Evolutionary conservation across 2,797 vertebrate genomes (phyloP).

Genomic region (Diglossa cyanea): DNA sequence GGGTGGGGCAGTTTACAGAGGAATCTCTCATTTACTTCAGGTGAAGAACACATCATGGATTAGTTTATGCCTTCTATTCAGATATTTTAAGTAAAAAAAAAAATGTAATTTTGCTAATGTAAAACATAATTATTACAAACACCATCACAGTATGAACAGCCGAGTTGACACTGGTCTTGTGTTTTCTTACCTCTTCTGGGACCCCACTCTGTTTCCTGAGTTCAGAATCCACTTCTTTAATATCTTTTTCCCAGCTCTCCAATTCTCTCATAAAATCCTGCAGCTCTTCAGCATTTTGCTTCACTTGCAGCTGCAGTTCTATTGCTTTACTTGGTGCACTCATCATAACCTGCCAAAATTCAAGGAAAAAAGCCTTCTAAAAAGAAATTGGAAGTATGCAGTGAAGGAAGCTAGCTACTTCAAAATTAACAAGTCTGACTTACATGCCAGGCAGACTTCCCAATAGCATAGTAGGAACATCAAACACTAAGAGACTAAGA

Average conservation of each 20-base stretch:
- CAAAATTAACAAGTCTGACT: neutral
- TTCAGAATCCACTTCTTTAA: conserved; percentile 87
- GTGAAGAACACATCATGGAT: neutral
- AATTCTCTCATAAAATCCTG: conserved; percentile 91
- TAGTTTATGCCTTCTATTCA: neutral
- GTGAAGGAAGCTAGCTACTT: neutral
- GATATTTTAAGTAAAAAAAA: neutral
- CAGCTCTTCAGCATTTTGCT: conserved; percentile 92
- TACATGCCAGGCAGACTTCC: neutral
- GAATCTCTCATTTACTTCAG: neutral
- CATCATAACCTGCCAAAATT: conserved; percentile 74
- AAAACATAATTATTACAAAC: neutral
- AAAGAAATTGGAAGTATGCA: neutral
- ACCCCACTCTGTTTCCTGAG: conserved; percentile 75
- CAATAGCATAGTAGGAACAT: rapidly evolving
- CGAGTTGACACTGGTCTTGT: neutral
- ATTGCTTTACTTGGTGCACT: conserved; percentile 82
- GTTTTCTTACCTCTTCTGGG: conserved; percentile 69
- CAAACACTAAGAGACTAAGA: neutral
- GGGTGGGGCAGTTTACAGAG: neutral
- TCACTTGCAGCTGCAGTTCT: conserved; percentile 91
- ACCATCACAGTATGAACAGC: neutral
- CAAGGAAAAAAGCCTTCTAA: neutral
- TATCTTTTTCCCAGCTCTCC: conserved; percentile 90
- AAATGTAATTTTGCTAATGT: neutral